Percentiles rank a stretch among this genome's conserved stretches.
Evolutionary conservation across 2,888 invertebrate genomes (phyloP).

Genomic region (Epinotia brunnichana): DNA sequence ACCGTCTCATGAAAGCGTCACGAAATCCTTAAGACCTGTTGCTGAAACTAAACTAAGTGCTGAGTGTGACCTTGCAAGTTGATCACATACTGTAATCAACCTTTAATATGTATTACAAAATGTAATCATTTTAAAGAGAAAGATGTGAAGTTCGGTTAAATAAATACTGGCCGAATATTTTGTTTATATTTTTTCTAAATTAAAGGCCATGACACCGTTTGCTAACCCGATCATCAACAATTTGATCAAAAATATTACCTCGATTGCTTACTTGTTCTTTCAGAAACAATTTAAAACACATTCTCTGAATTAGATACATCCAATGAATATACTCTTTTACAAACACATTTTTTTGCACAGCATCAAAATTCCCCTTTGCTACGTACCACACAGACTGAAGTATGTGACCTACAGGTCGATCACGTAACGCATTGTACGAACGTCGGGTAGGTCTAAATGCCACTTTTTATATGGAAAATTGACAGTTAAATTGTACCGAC

Average conservation of each 20-base stretch:
- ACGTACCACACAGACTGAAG: conserved; percentile 17
- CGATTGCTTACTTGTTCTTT: conserved; percentile 22
- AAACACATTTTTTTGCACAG: conserved; percentile 9
- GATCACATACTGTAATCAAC: conserved; percentile 17
- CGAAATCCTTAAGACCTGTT: conserved; percentile 28
- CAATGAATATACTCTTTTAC: conserved; percentile 2
- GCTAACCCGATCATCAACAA: neutral
- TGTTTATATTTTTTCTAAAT: conserved; percentile 25
- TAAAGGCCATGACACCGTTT: neutral
- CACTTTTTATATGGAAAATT: too few species aligned
- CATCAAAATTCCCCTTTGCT: neutral
- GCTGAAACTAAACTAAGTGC: conserved; percentile 19
- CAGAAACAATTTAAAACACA: conserved; percentile 14
- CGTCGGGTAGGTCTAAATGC: too few species aligned
- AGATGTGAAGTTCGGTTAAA: conserved; percentile 1
- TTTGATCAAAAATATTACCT: conserved; percentile 13
- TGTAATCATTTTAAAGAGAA: conserved; percentile 11
- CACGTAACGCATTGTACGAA: too few species aligned
- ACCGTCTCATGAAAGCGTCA: conserved; percentile 61
- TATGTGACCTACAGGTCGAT: conserved; percentile 16
- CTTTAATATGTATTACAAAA: conserved; percentile 13
- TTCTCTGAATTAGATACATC: neutral
- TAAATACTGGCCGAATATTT: conserved; percentile 38
- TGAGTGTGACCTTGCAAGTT: conserved; percentile 8
- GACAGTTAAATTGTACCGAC: too few species aligned